Conservation (phyloP, 2,888 invertebrate species). For the Vandiemenella viatica region DNA sequence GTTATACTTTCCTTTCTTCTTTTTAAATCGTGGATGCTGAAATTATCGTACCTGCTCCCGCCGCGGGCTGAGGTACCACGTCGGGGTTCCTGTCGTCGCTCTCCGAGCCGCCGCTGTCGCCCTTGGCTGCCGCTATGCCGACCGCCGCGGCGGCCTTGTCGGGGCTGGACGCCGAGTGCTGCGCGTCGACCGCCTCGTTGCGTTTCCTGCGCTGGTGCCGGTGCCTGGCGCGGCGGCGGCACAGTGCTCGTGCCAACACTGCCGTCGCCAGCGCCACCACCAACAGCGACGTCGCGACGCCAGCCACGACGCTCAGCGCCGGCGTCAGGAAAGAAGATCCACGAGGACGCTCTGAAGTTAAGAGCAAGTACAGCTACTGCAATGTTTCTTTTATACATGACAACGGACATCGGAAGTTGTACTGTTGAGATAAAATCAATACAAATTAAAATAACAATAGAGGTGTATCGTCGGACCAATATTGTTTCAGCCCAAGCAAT, state of each 20-base stretch:
- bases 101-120: not conserved
- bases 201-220: too few relatives aligned
- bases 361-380: too few relatives aligned
- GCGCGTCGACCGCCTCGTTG: not conserved
- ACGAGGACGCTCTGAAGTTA: not conserved
- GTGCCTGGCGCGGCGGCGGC: not conserved
- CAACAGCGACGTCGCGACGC: not conserved
- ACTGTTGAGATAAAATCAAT: too few relatives aligned
- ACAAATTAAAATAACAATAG: too few relatives aligned
- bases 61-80: not conserved
- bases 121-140: not conserved
- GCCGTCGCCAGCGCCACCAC: not conserved
- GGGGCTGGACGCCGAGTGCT: not conserved
- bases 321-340: not conserved
- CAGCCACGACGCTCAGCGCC: not conserved
- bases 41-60: not conserved
- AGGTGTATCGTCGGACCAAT: too few relatives aligned
- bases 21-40: too few relatives aligned
- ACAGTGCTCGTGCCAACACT: too few relatives aligned
- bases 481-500: too few relatives aligned
- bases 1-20: too few relatives aligned
- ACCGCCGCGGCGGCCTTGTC: not conserved
- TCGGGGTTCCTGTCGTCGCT: not conserved
- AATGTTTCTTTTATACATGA: too few relatives aligned
- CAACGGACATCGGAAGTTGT: too few relatives aligned